Percentiles rank a stretch among this genome's conserved stretches.
These are phyloP conservation scores for Spheniscus humboldti DNA, from an alignment of 2,797 vertebrate species.

Conservation along the genomic window DNA sequence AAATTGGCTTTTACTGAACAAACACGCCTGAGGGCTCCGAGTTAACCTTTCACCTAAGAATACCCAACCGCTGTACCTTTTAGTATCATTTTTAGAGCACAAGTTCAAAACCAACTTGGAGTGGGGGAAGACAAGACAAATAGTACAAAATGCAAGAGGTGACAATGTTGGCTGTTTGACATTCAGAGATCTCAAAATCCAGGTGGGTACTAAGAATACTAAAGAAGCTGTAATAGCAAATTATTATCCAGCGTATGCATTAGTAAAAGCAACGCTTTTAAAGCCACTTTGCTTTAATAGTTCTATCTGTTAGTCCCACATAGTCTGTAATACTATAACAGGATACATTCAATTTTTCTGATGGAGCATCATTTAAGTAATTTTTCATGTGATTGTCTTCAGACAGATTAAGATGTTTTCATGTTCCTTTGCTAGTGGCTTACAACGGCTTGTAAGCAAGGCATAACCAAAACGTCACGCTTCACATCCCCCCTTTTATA, in stretches of 20 bases:
- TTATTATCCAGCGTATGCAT: background rate
- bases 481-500: background rate
- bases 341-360: background rate
- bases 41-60: background rate
- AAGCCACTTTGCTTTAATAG: background rate
- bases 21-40: background rate
- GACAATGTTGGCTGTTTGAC: background rate
- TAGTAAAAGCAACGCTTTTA: slow-evolving; percentile 21
- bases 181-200: background rate
- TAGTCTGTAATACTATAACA: background rate
- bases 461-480: background rate
- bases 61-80: background rate
- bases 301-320: background rate
- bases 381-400: background rate
- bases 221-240: background rate
- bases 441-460: background rate
- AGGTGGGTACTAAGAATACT: background rate
- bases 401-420: background rate
- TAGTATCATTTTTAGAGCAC: background rate
- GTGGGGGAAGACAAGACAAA: background rate
- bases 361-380: background rate
- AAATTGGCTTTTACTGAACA: background rate
- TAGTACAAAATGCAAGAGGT: background rate
- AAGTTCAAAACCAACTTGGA: background rate
- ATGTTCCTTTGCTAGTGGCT: background rate